Evolutionary conservation across 2,888 invertebrate genomes (phyloP).

Genomic region (Dicyrtomina minuta): DNA sequence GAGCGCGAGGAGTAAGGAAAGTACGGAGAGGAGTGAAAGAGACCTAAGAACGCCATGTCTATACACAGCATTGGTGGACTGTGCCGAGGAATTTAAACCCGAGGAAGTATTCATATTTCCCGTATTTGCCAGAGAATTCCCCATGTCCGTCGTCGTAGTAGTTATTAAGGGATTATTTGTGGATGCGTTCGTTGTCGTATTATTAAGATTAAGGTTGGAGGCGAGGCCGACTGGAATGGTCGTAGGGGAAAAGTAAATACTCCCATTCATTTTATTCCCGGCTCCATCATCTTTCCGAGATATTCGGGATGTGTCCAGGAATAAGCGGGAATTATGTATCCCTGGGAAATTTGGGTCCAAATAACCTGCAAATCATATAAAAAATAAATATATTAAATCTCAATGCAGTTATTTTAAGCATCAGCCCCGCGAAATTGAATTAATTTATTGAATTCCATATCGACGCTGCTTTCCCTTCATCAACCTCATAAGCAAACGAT

Average conservation of each 20-base stretch:
- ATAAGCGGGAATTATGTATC: slow-evolving; percentile 49
- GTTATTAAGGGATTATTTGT: slow-evolving; percentile 42
- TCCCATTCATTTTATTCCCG: slow-evolving; percentile 47
- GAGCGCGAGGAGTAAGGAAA: slow-evolving; percentile 51
- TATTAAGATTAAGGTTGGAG: slow-evolving; percentile 36
- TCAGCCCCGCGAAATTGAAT: too few species aligned
- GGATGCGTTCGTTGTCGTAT: slow-evolving; percentile 29
- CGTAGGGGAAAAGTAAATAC: slow-evolving; percentile 49
- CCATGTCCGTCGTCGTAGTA: neutral
- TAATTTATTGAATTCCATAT: too few species aligned
- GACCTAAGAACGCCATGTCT: slow-evolving; percentile 51
- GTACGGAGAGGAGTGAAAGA: slow-evolving; percentile 49
- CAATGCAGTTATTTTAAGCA: neutral
- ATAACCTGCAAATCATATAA: slow-evolving; percentile 42
- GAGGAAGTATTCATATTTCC: slow-evolving; percentile 1
- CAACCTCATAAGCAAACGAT: too few species aligned
- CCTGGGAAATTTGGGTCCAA: slow-evolving; percentile 51
- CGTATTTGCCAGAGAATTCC: neutral
- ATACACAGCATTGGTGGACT: slow-evolving; percentile 44
- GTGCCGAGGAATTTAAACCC: slow-evolving; percentile 41
- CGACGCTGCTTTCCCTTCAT: too few species aligned
- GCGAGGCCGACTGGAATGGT: slow-evolving; percentile 23
- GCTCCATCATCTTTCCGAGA: slow-evolving; percentile 46
- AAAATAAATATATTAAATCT: neutral
- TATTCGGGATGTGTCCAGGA: slow-evolving; percentile 49